phyloP scores from a whole-genome alignment of 2,797 vertebrate species.

The Erethizon dorsatum region DNA sequence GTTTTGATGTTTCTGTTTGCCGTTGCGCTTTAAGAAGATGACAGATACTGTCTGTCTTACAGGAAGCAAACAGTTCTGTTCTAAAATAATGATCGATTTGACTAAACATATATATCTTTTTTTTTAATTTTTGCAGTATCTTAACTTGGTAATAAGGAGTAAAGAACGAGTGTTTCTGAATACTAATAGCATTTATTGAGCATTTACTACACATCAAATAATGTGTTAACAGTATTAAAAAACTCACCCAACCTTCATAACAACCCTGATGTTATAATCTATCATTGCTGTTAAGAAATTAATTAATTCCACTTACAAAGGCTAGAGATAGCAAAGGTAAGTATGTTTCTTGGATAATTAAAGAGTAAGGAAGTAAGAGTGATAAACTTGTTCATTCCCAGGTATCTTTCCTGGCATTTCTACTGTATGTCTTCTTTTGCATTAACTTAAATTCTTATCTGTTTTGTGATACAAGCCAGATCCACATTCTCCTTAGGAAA shows the following conservation, averaged over 20 bases:
- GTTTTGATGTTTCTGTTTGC: background rate
- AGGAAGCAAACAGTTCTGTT: conserved; percentile 5
- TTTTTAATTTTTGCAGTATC: background rate
- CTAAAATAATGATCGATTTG: background rate
- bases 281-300: conserved; percentile 16
- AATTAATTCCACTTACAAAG: background rate
- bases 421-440: background rate
- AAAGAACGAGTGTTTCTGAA: conserved; percentile 46
- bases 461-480: background rate
- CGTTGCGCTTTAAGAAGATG: background rate
- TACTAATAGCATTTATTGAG: conserved; percentile 42
- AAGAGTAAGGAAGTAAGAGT: conserved; percentile 21
- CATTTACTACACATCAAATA: background rate
- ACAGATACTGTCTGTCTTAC: background rate
- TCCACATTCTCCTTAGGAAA: conserved; percentile 25
- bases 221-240: conserved; percentile 6
- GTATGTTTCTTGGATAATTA: background rate
- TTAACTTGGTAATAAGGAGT: conserved; percentile 50
- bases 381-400: background rate
- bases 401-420: conserved; percentile 17
- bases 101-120: background rate
- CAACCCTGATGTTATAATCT: conserved; percentile 1
- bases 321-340: conserved; percentile 6
- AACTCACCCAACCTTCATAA: conserved; percentile 35
- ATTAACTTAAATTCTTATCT: conserved; percentile 50